Evolutionary conservation across 2,113 vertebrate genomes (phyloP).

Genomic region (Phainopepla nitens): DNA sequence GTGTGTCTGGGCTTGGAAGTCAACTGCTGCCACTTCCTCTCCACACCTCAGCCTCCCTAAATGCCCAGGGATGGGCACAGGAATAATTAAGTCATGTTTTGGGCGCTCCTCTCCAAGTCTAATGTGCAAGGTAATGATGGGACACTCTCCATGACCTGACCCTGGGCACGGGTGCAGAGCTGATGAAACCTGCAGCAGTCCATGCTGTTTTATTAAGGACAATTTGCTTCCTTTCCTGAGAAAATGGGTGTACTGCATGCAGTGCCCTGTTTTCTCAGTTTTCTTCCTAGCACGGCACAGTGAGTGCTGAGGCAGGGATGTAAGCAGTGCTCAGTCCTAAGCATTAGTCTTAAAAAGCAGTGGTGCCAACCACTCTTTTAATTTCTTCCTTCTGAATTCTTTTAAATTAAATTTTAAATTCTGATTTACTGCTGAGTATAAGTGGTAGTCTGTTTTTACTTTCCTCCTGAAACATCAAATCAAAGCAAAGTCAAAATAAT

Average conservation of each 20-base stretch:
- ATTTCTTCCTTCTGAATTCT: not conserved
- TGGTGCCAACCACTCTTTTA: not conserved
- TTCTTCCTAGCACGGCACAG: not conserved
- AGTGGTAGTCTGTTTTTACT: not conserved
- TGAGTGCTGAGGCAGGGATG: not conserved
- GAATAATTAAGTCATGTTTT: not conserved
- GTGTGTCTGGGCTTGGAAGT: not conserved
- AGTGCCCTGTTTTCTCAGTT: not conserved
- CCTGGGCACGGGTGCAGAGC: not conserved
- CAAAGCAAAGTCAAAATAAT: not conserved
- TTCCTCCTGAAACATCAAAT: not conserved
- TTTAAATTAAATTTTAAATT: not conserved
- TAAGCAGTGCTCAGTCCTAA: not conserved
- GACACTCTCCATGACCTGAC: not conserved
- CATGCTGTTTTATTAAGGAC: not conserved
- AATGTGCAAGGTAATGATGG: accelerated
- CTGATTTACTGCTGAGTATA: not conserved
- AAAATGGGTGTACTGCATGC: not conserved
- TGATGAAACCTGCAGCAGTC: not conserved
- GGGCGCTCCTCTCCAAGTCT: not conserved
- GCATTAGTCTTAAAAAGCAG: not conserved
- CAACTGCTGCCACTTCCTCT: not conserved
- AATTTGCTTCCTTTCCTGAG: not conserved
- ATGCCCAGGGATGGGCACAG: not conserved
- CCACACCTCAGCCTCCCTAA: not conserved